Base-by-base conservation (phyloP, 1,140 invertebrate genomes). In the Ips typographus region DNA sequence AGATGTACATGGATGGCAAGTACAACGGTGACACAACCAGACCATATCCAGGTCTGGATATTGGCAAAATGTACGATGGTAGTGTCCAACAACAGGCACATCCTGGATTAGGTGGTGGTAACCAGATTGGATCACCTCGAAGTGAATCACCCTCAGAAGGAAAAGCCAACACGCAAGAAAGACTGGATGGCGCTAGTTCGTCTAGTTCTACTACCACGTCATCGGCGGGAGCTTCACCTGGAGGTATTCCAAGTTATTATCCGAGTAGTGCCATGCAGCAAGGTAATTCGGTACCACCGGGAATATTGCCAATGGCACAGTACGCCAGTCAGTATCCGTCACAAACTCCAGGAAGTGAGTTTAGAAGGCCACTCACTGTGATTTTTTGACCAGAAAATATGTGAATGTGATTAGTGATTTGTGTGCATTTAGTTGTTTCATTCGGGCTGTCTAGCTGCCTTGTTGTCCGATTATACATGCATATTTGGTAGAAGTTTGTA, bases 321-420 rank as follows among this genome's bases (percentile, higher is more conserved):
- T 89, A 89, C 76, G 78, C 84, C 7, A 85, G 84, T 5, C 88
- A 87, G 74, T 88, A 87, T 76, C 79, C 82, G 0, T 72, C 68
- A 59, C 80, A 69, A 72, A 75, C 56, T 60, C 77, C 73, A 40
- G 83, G 86, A 71, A 82, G 86, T 36, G 92, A 93, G 76, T 93
- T 92, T 80, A 83, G 91, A 64, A 84, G 91, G 76, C 92, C 92
- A 1, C 80, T 94, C 6, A 90, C 91, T 44, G 91, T 94, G 68
- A 92, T 94, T 85, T 93, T 93, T 85, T 94, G 91, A 93, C 90
- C 90, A 85, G 88, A 90, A 75, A 82, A 82, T 71, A 78, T 79
- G 76, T 80, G 78, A 79, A 79, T 66, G 65, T 71, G 68, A 73
- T 62, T 71, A 61, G n/a, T 61, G 40, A 44, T 36, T 49, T 49